Conservation (phyloP, 2,888 invertebrate species). For the Perizoma flavofasciatum region DNA sequence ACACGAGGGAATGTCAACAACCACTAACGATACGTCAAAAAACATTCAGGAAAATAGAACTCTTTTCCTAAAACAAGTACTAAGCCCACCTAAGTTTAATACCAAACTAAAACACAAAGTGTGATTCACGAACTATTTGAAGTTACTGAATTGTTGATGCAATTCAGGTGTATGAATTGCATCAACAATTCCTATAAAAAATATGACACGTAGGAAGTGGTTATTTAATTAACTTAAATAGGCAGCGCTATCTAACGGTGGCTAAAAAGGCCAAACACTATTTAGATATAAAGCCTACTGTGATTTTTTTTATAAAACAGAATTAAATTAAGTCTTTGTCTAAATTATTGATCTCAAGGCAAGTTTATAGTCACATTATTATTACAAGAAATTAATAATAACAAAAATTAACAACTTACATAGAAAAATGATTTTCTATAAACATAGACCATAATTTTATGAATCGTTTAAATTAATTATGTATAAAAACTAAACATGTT, state of each 20-base stretch:
- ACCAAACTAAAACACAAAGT: conserved; percentile 72
- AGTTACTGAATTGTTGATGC: too few species aligned
- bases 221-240: not conserved
- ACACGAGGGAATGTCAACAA: conserved; percentile 36
- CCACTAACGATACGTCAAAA: conserved; percentile 48
- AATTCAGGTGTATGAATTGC: too few species aligned
- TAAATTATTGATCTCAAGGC: conserved; percentile 62
- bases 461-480: not conserved
- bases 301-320: conserved; percentile 33
- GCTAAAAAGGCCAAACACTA: conserved; percentile 3
- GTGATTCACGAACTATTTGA: conserved; percentile 36
- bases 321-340: conserved; percentile 49
- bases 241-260: not conserved
- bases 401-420: too few species aligned
- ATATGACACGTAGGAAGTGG: too few species aligned
- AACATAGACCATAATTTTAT: too few species aligned
- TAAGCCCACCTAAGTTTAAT: conserved; percentile 83
- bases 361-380: conserved; percentile 57
- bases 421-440: too few species aligned
- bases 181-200: too few species aligned
- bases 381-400: conserved; percentile 21
- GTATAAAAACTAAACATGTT: not conserved
- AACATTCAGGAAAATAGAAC: conserved; percentile 80
- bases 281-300: conserved; percentile 23
- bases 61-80: conserved; percentile 83